Evolutionary conservation across 2,797 vertebrate species (phyloP).

Genomic region (Typhlichthys eigenmanni): DNA sequence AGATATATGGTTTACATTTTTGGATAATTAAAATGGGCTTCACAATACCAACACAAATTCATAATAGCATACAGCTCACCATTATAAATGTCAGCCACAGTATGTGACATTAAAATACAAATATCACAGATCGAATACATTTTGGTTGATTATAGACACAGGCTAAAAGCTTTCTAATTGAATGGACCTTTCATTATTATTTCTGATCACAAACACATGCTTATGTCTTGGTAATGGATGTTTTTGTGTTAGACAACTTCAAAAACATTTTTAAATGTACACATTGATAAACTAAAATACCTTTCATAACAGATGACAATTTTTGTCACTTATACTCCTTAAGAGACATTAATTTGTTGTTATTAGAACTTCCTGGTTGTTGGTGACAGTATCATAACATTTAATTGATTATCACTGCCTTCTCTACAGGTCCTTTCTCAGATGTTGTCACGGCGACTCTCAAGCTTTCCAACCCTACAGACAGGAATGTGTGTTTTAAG

Average conservation of each 20-base stretch:
- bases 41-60: not conserved
- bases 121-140: too few relatives aligned
- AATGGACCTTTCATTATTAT: not conserved
- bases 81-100: not conserved
- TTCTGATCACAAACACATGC: not conserved
- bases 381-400: too few relatives aligned
- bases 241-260: not conserved
- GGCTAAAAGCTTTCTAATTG: too few relatives aligned
- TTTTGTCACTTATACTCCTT: too few relatives aligned
- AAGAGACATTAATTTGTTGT: slow-evolving; percentile 8
- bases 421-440: slow-evolving; percentile 91
- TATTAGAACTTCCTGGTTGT: not conserved
- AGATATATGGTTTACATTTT: not conserved
- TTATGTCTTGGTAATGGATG: not conserved
- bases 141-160: too few relatives aligned
- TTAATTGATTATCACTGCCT: slow-evolving; percentile 12
- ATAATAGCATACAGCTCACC: slow-evolving; percentile 7
- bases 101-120: too few relatives aligned
- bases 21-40: slow-evolving; percentile 1
- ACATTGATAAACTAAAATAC: too few relatives aligned
- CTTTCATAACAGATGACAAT: too few relatives aligned
- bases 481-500: slow-evolving; percentile 97
- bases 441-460: slow-evolving; percentile 97
- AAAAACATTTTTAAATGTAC: not conserved
- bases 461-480: slow-evolving; percentile 96